Evolutionary conservation across 2,888 invertebrate genomes (phyloP).

Genomic region (Standfussiana lucernea): DNA sequence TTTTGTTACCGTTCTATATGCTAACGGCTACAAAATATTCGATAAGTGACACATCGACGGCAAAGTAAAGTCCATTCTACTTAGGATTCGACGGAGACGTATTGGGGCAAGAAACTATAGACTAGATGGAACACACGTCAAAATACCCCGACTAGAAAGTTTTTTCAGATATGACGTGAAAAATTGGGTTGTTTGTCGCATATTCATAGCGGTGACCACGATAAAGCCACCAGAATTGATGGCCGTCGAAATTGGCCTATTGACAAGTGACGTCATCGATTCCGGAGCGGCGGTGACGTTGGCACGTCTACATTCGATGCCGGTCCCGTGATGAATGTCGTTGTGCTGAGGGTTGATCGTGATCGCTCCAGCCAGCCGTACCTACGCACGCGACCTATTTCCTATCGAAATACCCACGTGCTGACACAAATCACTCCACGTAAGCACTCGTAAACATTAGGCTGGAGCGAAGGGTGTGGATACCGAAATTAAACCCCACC

Average conservation of each 20-base stretch:
- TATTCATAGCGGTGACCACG: conserved; percentile 70
- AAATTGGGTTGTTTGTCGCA: conserved; percentile 74
- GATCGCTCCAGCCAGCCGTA: conserved; percentile 45
- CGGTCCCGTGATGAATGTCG: conserved; percentile 71
- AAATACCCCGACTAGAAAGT: conserved; percentile 47
- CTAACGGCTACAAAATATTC: conserved; percentile 29
- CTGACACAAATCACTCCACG: conserved; percentile 63
- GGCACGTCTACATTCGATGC: conserved; percentile 67
- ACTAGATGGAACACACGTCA: conserved; percentile 39
- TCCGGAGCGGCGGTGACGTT: conserved; percentile 67
- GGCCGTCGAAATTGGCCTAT: conserved; percentile 74
- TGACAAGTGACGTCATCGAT: conserved; percentile 77
- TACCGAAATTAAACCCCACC: conserved; percentile 66
- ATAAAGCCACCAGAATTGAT: conserved; percentile 78
- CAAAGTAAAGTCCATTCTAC: conserved; percentile 37
- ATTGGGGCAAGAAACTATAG: conserved; percentile 41
- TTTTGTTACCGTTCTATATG: conserved; percentile 37
- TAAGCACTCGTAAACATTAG: conserved; percentile 63
- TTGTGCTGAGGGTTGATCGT: conserved; percentile 56
- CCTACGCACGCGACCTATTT: conserved; percentile 62
- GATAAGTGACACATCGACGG: conserved; percentile 40
- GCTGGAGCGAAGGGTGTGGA: conserved; percentile 55
- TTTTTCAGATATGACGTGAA: conserved; percentile 64
- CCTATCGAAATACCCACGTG: conserved; percentile 49
- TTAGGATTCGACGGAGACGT: conserved; percentile 47